Evolutionary conservation across 2,113 vertebrate genomes (phyloP).

Genomic region (Atractosteus spatula): DNA sequence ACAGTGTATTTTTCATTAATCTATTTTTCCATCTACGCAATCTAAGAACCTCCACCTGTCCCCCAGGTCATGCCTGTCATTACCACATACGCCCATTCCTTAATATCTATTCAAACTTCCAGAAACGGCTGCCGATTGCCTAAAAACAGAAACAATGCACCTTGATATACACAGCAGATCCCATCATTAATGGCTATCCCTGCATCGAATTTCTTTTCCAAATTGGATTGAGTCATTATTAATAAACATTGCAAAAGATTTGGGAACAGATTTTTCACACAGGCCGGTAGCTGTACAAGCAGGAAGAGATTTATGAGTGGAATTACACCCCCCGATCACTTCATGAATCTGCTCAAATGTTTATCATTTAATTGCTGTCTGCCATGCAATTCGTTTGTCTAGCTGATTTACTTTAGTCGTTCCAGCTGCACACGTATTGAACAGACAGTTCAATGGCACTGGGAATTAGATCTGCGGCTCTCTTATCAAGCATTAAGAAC

Average conservation of each 20-base stretch:
- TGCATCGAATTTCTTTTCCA: neutral
- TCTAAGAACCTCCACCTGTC: no score
- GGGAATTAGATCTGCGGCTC: neutral
- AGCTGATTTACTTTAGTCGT: slow-evolving; percentile 23
- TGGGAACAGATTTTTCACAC: neutral
- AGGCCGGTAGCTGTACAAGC: neutral
- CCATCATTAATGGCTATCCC: neutral
- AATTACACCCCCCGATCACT: neutral
- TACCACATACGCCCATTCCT: no score
- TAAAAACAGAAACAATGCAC: neutral
- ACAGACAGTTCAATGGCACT: neutral
- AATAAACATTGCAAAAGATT: neutral
- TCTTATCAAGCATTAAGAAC: neutral
- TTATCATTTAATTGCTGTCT: slow-evolving; percentile 39
- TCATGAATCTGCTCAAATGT: slow-evolving; percentile 14
- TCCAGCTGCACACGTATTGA: slow-evolving; percentile 27
- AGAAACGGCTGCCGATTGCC: neutral
- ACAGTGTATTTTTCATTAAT: no score
- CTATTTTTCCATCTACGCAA: no score
- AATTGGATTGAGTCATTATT: neutral
- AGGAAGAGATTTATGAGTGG: slow-evolving; percentile 7
- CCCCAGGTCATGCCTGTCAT: no score
- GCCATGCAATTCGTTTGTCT: slow-evolving; percentile 19
- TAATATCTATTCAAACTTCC: no score
- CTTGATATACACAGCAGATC: neutral